Evolutionary conservation across 2,888 invertebrate genomes (phyloP), one percentile per base, ranked within the genome.

Genomic region (Leptopterna dolabrata): DNA sequence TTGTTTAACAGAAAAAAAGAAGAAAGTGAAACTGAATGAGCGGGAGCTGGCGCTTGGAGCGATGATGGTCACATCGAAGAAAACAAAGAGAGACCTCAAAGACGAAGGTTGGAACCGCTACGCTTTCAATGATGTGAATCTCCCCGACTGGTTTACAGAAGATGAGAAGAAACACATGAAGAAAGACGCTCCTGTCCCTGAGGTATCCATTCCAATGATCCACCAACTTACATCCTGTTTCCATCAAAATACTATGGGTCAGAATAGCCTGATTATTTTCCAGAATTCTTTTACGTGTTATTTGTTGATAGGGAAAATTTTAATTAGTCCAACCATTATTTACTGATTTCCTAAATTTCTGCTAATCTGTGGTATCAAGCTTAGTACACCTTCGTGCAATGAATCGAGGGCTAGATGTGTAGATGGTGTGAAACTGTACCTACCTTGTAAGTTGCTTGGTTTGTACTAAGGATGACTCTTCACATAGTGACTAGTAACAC

Each of bases 141-240:
- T 99, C 78, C 99, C 99, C 0, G 96, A 96, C 90, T 99, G 99
- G 99, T 99, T 99, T 92, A 94, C 94, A 0, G 95, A 97, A 88
- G 99, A 99, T 90, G 99, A 99, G 92, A 94, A 95, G 89, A 95
- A 96, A 91, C 98, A 99, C 91, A 97, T 97, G 95, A 94, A 93
- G 90, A 96, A 95, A 91, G 95, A 95, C 87, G 92, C 95, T 13
- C 96, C 97, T 2, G 96, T 99, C 45, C 96, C 98, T 6, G 95
- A 96, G 92, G 96, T 95, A 91, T 89, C 90, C 7, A 36, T 36
- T 36, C 88, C 19, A 83, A 51, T 27, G 24, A 4, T 29, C n/a
- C n/a, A n/a, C n/a, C n/a, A 47, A 11, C 47, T 47, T 47, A 47
- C 14, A 47, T 47, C 14, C 47, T 47, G 11, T 47, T 47, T 47